Conservation (phyloP, 35 echinoderm and acorn worm genomes). For the Lytechinus pictus region DNA sequence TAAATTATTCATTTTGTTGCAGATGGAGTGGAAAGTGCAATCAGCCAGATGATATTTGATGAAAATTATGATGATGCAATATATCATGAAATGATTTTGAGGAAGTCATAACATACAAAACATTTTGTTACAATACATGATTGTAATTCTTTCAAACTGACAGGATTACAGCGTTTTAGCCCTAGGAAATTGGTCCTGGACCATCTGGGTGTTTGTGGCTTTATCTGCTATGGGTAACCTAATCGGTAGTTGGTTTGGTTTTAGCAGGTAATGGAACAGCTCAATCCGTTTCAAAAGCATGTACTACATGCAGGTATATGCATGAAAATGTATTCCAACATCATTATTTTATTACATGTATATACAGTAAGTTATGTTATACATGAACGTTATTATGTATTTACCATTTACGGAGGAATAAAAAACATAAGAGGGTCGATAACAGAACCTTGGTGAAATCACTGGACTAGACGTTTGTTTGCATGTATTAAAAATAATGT, state of each 20-base stretch:
- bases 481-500: no score
- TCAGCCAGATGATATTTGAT: no score
- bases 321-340: neutral
- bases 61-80: no score
- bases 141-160: neutral
- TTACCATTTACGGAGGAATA: no score
- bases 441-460: no score
- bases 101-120: no score
- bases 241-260: conserved; percentile 35
- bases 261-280: conserved; percentile 36
- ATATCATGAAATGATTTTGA: no score
- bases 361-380: neutral
- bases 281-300: neutral
- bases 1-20: no score
- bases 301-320: conserved; percentile 18
- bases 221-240: conserved; percentile 62
- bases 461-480: no score
- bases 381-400: no score
- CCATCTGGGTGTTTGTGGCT: conserved; percentile 66
- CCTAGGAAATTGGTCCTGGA: conserved; percentile 62
- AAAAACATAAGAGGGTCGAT: no score
- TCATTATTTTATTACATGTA: neutral
- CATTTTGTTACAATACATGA: neutral
- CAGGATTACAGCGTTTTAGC: conserved; percentile 48
- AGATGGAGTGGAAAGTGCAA: no score